These are phyloP conservation scores for Capreolus pygargus DNA, from an alignment of 2,113 vertebrate species.

Conservation along the genomic window DNA sequence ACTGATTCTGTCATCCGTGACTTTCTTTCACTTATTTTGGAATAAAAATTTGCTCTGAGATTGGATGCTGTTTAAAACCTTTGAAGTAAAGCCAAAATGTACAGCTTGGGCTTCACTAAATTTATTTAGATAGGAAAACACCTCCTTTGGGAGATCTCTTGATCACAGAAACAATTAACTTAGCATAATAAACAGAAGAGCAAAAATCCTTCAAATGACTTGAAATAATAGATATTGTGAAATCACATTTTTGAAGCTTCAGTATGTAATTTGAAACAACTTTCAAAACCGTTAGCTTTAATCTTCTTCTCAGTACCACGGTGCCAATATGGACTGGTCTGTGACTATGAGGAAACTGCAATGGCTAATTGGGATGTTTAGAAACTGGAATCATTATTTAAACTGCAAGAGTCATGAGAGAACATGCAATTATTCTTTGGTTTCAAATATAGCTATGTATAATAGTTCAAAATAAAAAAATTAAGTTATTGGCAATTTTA, in stretches of 20 bases:
- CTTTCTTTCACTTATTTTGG: background rate
- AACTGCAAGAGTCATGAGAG: background rate
- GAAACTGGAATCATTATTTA: background rate
- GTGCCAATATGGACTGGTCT: background rate
- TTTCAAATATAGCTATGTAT: background rate
- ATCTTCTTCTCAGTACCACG: background rate
- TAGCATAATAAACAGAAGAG: background rate
- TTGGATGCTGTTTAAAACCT: background rate
- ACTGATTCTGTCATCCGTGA: background rate
- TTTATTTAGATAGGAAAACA: constrained; percentile 43
- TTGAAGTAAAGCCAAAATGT: constrained; percentile 12
- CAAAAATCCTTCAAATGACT: background rate
- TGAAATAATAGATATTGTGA: background rate
- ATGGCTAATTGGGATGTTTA: background rate
- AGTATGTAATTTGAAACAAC: constrained; percentile 11
- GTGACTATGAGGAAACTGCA: background rate
- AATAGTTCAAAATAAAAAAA: background rate
- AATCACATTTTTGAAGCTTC: background rate
- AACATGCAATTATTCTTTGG: background rate
- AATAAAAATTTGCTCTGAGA: constrained; percentile 22
- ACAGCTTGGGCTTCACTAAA: background rate
- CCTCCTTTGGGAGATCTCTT: constrained; percentile 15
- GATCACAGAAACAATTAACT: background rate
- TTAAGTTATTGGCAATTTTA: background rate
- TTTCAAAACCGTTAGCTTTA: background rate